Base-by-base conservation (phyloP, 2,113 vertebrate genomes). In the Hystrix brachyura region DNA sequence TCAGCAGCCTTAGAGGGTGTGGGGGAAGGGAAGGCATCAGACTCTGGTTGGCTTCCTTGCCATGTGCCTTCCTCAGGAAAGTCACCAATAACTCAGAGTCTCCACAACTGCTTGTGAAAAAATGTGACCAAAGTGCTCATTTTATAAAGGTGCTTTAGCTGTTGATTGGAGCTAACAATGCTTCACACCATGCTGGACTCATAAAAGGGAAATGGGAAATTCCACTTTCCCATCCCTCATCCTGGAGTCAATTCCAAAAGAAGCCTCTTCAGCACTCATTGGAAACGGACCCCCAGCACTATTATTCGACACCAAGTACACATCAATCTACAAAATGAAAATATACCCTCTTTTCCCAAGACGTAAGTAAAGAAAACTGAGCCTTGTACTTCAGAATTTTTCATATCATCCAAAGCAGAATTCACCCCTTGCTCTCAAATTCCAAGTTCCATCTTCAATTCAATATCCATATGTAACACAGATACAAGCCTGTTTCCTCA, bases 221-320 rank as follows among this genome's bases (percentile, higher is more conserved):
- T 29, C 51, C 67, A 11, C 19, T 5, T 62, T 51, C 25, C 29
- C n/a, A 48, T 91, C 6, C 4, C 3, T 72, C n/a, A 34, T 55
- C 15, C 27, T 15, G 57, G 19, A 67, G 55, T 46, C 11, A 48
- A 5, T 12, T 5, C 60, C 57, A 4, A 55, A 34, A n/a, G 53
- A 76, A 67, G 53, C 1, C 9, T 3, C 13, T 5, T 8, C 12
- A 32, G n/a, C 12, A 29, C 7, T 0, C 13, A 4, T 3, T 1
- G 7, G 25, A 38, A 67, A 53, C 27, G 23, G 19, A 55, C 17
- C 43, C 13, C 29, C 9, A 67, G 25, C 29, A 15, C 76, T 14
- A 64, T 0, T 64, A 17, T 14, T 17, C 38, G 48, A 48, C 11
- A 23, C 25, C 10, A 19, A 79, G 17, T 1, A 23, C 25, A 74